A percentile compares a stretch with the other conserved stretches of the same genome.
These are phyloP conservation scores for Rana temporaria DNA, from an alignment of 2,113 vertebrate species.

Conservation along the genomic window DNA sequence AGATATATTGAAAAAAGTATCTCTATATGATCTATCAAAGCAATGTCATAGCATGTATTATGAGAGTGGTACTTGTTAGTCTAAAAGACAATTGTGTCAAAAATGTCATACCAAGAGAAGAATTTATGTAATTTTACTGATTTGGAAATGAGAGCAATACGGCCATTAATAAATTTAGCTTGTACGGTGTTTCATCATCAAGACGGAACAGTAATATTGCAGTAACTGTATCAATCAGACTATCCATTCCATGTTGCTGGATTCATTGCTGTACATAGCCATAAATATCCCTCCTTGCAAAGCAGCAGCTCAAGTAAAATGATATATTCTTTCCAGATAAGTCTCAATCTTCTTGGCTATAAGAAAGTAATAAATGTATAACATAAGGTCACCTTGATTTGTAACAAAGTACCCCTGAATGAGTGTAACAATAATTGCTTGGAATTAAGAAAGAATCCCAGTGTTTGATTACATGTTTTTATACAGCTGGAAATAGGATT, in stretches of 20 bases:
- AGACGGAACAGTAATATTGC: conserved; percentile 49
- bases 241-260: conserved; percentile 41
- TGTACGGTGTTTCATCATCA: conserved; percentile 45
- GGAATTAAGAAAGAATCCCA: background rate
- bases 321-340: conserved; percentile 49
- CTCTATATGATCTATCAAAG: conserved; percentile 51
- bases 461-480: background rate
- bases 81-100: conserved; percentile 55
- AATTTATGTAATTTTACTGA: conserved; percentile 49
- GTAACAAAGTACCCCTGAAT: conserved; percentile 23
- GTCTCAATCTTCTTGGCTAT: conserved; percentile 53
- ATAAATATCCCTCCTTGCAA: conserved; percentile 48
- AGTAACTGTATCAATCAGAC: conserved; percentile 56
- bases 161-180: conserved; percentile 53
- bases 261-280: conserved; percentile 52
- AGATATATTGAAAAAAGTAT: conserved; percentile 53
- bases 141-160: conserved; percentile 47
- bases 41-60: conserved; percentile 54
- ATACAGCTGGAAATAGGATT: background rate
- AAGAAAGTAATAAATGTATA: conserved; percentile 43
- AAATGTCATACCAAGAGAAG: conserved; percentile 43
- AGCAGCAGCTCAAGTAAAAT: conserved; percentile 40
- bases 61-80: conserved; percentile 54
- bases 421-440: conserved; percentile 1
- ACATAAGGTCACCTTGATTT: conserved; percentile 51